These are phyloP conservation scores for Erythrolamprus reginae DNA, from an alignment of 2,113 vertebrate species.

Conservation along the genomic window DNA sequence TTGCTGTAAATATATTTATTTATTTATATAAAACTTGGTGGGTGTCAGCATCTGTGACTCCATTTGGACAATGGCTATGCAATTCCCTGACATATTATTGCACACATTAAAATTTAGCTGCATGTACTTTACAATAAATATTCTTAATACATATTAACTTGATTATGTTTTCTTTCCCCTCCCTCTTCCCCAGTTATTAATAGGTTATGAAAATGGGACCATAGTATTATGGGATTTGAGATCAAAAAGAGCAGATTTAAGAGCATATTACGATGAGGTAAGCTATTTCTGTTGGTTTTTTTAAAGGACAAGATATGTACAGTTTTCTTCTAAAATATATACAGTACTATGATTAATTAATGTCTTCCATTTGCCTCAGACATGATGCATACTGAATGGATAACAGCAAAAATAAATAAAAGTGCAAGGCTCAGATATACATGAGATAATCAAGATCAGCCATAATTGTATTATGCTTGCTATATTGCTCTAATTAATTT, in stretches of 20 bases:
- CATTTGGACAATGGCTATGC: not conserved
- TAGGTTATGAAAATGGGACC: slow-evolving; percentile 96
- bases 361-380: not conserved
- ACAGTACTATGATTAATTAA: not conserved
- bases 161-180: slow-evolving; percentile 28
- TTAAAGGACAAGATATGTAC: not conserved
- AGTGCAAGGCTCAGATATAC: not conserved
- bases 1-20: not conserved
- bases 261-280: slow-evolving; percentile 98
- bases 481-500: not conserved
- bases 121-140: not conserved
- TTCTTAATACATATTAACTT: slow-evolving; percentile 8
- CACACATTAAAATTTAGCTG: not conserved
- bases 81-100: not conserved
- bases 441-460: not conserved
- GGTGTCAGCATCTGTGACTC: not conserved
- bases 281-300: slow-evolving; percentile 48
- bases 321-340: not conserved
- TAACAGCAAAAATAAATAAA: not conserved
- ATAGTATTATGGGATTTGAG: slow-evolving; percentile 93
- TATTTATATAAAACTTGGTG: not conserved
- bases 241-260: slow-evolving; percentile 89
- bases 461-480: not conserved
- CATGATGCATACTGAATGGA: not conserved
- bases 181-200: slow-evolving; percentile 75